Base-by-base conservation (phyloP, 2,113 vertebrate genomes). In the Poecilia latipinna region DNA sequence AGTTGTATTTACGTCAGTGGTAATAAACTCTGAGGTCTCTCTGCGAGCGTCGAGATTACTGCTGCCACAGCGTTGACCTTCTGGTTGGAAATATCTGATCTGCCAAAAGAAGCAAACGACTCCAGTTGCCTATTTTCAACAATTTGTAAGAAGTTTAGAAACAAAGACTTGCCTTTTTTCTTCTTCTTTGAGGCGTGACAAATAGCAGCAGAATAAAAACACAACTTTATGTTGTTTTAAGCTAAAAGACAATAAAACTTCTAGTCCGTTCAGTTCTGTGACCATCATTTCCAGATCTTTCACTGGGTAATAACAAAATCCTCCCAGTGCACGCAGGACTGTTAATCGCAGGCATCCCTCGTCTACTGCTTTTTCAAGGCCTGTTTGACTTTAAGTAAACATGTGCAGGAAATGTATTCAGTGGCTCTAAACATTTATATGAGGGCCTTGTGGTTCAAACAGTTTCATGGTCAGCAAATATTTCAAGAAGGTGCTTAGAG, bases 371-470 rank as follows among this genome's bases (percentile, higher is more conserved):
- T 88, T 91, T 91, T 90, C 92, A 93, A 92, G 93, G 91, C 90
- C 90, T 88, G 93, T 91, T 93, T 86, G 85, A 91, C 90, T 86
- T 74, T 24, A 87, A 87, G 88, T 92, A 94, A 93, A 94, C 93
- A 93, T 33, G 81, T 77, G 86, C 88, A 88, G 89, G 91, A 94
- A 93, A 93, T 88, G 92, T 89, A 87, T 90, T 90, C 86, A 90
- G 79, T 84, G 84, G 81, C 81, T 91, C 88, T 79, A 93, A 94
- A 91, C 90, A 93, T 93, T 93, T 93, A 91, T 83, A 83, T 64
- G 86, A 72, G 37, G 79, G 72, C 82, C 82, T 84, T 79, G 77
- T 79, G 83, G 83, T 89, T 92, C 83, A 91, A 91, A 90, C 77
- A 3, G 78, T 78, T 93, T 91, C 86, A 91, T 42, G 88, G 85